Base-by-base conservation (phyloP, 2,113 vertebrate species). In the Oncorhynchus gorbuscha region DNA sequence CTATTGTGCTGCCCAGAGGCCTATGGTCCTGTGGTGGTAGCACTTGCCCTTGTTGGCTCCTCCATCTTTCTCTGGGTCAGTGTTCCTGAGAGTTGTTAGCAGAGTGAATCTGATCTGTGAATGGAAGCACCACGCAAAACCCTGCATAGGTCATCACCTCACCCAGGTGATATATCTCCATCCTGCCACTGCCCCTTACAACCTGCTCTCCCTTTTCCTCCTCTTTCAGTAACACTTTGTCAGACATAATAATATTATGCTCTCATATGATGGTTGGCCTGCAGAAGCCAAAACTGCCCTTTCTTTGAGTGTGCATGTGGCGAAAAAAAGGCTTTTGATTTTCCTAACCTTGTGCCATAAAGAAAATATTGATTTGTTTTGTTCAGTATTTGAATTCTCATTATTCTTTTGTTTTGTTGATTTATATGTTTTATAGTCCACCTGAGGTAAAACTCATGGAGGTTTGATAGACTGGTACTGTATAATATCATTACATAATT, bases 1-100 rank as follows among this genome's bases (percentile, higher is more conserved):
- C 87, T 89, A 84, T 90, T 90, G 86, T 90, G 49, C 75, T 79
- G 75, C 75, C 83, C 12, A n/a, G 69, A 75, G 73, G 81, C 78
- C 86, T 70, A 74, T 80, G 39, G 39, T 45, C 39, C 39, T 45
- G 39, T 45, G 75, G 83, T 77, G 73, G 76, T 69, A 78, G 30
- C 85, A 75, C 81, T 79, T 69, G 55, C 76, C 64, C 39, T 30
- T 58, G 1, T 45, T 64, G 74, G 79, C 79, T 75, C 62, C 71
- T 86, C 81, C 67, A 69, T 70, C 76, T 84, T 39, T 35, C 70
- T 73, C 39, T 0, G 14, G 79, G 80, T 74, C 84, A 74, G 24
- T 82, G 76, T 81, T 87, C 76, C 79, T 72, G 28, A 79, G 77
- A 83, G 79, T 79, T 22, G 84, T 12, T 39, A 69, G 72, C 6